phyloP scores from a whole-genome alignment of 2,888 invertebrate species.

The Sinotaia quadrata region DNA sequence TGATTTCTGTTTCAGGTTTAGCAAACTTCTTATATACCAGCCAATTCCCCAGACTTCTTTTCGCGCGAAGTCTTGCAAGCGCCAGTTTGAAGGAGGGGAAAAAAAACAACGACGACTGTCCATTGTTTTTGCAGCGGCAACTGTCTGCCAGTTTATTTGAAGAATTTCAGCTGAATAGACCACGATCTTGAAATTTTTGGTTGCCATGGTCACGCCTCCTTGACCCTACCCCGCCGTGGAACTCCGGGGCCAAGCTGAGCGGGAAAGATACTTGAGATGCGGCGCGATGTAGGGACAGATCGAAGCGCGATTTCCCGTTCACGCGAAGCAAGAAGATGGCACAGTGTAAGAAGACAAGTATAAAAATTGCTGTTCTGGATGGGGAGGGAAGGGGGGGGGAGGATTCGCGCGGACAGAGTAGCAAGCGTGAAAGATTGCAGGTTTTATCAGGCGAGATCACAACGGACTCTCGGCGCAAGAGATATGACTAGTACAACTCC shows the following conservation, averaged over 20 bases:
- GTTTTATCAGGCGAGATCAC: too few species aligned
- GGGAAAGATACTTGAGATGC: neutral
- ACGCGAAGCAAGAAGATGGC: neutral
- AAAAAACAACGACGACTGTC: too few species aligned
- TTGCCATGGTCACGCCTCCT: constrained; percentile 25
- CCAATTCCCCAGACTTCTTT: neutral
- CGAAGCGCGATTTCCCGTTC: constrained; percentile 7
- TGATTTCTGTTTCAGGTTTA: neutral
- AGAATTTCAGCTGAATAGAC: constrained; percentile 29
- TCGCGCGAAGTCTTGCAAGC: neutral
- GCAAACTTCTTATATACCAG: constrained; percentile 8
- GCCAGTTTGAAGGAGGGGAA: too few species aligned
- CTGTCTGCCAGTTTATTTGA: constrained; percentile 29
- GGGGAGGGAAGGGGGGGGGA: neutral
- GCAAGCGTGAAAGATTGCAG: too few species aligned
- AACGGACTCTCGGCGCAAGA: too few species aligned
- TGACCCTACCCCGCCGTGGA: constrained; percentile 16
- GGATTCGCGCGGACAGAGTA: too few species aligned
- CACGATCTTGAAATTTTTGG: constrained; percentile 19
- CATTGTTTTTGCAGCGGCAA: constrained; percentile 23
- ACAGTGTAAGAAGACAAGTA: neutral
- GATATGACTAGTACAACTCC: too few species aligned
- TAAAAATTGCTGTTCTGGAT: too few species aligned
- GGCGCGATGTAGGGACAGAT: neutral
- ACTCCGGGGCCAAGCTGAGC: neutral